Base-by-base conservation (phyloP, 2,113 vertebrate species). In the Oryzias javanicus region DNA sequence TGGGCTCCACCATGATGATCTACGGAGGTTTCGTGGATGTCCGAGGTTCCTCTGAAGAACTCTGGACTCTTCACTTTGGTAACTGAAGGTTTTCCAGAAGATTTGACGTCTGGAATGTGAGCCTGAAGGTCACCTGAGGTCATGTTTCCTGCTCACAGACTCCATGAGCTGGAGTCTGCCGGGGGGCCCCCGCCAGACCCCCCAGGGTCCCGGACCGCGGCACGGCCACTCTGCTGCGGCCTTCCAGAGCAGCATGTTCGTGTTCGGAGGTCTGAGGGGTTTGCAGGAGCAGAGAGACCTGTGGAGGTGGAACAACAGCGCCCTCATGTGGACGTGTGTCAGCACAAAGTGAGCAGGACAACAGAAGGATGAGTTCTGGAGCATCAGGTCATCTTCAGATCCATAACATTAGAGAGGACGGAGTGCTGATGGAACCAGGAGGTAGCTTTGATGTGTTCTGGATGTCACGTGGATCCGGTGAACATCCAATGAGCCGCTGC, bases 21-120 rank as follows among this genome's bases (percentile, higher is more conserved):
- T 95, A 95, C 0, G 93, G 94, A 16, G 95, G 94, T 10, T 92
- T 92, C 19, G 25, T 94, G 0, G 93, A 94, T 80, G 90, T 95
- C 27, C 93, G 87, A 67, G 94, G 94, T 56, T 85, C 91, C 48
- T 93, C 91, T 2, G 90, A 91, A 67, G 95, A 96, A 22, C 93
- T 96, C 35, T 96, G 95, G 94, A 87, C 77, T 67, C 89, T 94
- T 64, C 45, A 84, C 64, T 90, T 94, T 45, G 90, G 93, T 94
- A 55, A 90, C 70, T 54, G 8, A 35, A 10, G 29, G 7, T 10
- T 2, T 35, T 2, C 8, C 1, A 10, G 8, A 10, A 12, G 29
- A 35, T 35, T 6, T 27, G 25, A 3, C 29, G 2, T 35, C 7
- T 8, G 7, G 8, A 12, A 12, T 27, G 0, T 55, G 27, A 65